Percentiles rank a stretch among this genome's conserved stretches.
Conservation (phyloP, 2,797 vertebrate genomes). For the Choloepus didactylus region DNA sequence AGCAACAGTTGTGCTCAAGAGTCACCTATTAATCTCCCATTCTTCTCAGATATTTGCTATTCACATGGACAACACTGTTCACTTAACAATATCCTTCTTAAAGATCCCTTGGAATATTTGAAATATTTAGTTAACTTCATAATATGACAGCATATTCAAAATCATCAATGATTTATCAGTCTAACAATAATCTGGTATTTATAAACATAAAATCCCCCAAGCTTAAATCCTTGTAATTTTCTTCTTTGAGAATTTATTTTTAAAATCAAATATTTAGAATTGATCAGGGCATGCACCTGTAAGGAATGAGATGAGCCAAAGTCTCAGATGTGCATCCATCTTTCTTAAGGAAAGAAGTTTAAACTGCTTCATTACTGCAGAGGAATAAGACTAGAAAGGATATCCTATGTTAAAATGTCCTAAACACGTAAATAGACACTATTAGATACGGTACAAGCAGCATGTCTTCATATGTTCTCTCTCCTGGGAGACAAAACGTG, state of each 20-base stretch:
- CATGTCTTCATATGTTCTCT: not conserved
- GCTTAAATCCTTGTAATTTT: constrained; percentile 36
- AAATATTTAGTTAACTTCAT: not conserved
- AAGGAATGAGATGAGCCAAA: not conserved
- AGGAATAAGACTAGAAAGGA: not conserved
- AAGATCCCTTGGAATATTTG: not conserved
- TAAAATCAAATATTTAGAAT: constrained; percentile 60
- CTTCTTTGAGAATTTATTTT: constrained; percentile 30
- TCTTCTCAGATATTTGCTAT: constrained; percentile 39
- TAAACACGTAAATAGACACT: no score
- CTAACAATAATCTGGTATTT: constrained; percentile 61
- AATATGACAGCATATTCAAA: constrained; percentile 7
- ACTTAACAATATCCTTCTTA: not conserved
- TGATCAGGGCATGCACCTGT: not conserved
- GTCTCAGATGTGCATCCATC: constrained; percentile 35
- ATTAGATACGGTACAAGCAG: not conserved
- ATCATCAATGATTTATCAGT: constrained; percentile 76
- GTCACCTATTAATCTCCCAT: not conserved
- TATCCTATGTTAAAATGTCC: not conserved
- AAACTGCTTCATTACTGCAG: not conserved
- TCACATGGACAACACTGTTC: constrained; percentile 59
- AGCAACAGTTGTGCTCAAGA: not conserved
- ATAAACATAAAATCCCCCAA: constrained; percentile 72
- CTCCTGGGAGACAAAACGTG: not conserved
- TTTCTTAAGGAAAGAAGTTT: not conserved